A percentile compares a stretch with the other conserved stretches of the same genome.
Evolutionary conservation across 2,113 vertebrate species (phyloP).

Genomic region (Verasper variegatus): DNA sequence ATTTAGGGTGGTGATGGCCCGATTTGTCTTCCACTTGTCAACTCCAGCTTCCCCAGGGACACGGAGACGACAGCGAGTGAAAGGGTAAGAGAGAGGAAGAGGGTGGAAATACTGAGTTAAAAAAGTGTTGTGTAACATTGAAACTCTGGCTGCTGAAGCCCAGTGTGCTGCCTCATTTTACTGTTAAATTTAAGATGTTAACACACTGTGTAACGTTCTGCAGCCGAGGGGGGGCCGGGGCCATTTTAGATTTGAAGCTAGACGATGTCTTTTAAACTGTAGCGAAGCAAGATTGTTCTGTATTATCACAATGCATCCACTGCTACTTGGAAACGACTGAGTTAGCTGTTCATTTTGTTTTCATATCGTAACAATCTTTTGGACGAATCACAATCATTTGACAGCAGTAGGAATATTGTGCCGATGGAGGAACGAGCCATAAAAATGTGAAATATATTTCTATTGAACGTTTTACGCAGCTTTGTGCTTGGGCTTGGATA

Average conservation of each 20-base stretch:
- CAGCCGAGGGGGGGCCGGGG: background rate
- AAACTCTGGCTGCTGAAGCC: background rate
- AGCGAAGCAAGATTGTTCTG: background rate
- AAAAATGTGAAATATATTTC: background rate
- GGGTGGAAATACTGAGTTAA: background rate
- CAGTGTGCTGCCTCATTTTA: background rate
- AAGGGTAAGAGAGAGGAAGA: background rate
- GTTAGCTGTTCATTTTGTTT: background rate
- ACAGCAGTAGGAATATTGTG: background rate
- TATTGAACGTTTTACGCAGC: too few species aligned
- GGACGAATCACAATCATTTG: background rate
- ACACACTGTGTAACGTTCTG: background rate
- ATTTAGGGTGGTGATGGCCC: conserved; percentile 49
- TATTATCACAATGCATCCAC: background rate
- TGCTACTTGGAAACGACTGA: background rate
- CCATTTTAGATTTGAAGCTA: background rate
- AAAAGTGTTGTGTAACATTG: background rate
- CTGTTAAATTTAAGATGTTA: conserved; percentile 22
- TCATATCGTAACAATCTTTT: background rate
- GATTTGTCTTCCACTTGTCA: conserved; percentile 75
- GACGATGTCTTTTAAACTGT: background rate
- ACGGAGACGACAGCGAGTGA: background rate
- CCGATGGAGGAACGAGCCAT: background rate
- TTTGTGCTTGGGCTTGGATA: background rate
- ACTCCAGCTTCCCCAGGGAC: conserved; percentile 43